phyloP scores from a whole-genome alignment of 2,888 invertebrate genomes.

The Liopterus haemorrhoidalis region DNA sequence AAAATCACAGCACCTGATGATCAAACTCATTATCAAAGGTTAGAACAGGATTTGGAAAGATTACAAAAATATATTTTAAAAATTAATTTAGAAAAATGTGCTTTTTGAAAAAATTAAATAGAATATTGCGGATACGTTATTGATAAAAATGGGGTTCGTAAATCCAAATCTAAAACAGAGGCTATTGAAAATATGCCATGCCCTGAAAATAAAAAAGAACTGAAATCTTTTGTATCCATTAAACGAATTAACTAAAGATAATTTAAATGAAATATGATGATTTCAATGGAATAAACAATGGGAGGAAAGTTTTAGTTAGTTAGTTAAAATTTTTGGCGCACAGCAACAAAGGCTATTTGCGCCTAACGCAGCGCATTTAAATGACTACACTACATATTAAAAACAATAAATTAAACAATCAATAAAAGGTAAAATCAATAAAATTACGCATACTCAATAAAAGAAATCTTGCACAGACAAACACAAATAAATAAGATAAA shows the following conservation, averaged over 20 bases:
- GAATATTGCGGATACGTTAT: slow-evolving; percentile 34
- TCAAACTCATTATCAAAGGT: slow-evolving; percentile 25
- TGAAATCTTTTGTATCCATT: slow-evolving; percentile 35
- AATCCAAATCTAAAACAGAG: slow-evolving; percentile 33
- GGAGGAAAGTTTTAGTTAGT: too few relatives aligned
- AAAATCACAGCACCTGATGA: slow-evolving; percentile 29
- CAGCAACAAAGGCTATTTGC: too few relatives aligned
- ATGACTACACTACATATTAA: too few relatives aligned
- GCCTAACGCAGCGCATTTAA: too few relatives aligned
- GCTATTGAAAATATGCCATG: slow-evolving; percentile 32
- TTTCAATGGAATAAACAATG: slow-evolving; percentile 30
- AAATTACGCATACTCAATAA: too few relatives aligned
- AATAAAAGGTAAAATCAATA: too few relatives aligned
- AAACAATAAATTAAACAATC: too few relatives aligned
- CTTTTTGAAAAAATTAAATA: slow-evolving; percentile 31
- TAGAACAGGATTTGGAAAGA: slow-evolving; percentile 29
- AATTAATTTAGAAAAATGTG: slow-evolving; percentile 32
- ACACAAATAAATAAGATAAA: too few relatives aligned
- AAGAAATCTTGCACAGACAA: too few relatives aligned
- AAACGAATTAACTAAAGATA: slow-evolving; percentile 30
- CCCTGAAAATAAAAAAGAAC: slow-evolving; percentile 32
- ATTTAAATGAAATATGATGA: too few relatives aligned
- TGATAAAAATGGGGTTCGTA: slow-evolving; percentile 35
- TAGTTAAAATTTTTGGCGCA: too few relatives aligned
- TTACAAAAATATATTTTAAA: slow-evolving; percentile 30